Percentiles rank a stretch among this genome's conserved stretches.
Evolutionary conservation across 2,113 vertebrate species (phyloP).

Genomic region (Crocuta crocuta): DNA sequence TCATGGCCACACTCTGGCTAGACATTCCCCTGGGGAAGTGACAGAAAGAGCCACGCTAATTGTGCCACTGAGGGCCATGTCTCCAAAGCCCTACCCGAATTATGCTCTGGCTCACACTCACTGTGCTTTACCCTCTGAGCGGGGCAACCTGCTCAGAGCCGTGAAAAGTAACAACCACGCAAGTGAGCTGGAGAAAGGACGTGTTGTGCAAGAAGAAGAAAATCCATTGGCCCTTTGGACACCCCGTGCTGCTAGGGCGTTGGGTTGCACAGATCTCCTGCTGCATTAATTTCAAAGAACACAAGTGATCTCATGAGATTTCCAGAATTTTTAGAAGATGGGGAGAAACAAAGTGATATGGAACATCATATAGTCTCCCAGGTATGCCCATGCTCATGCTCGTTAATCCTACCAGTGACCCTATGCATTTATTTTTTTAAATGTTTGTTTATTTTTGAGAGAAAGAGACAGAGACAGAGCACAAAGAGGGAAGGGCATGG

Average conservation of each 20-base stretch:
- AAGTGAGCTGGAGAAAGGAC: fast-evolving
- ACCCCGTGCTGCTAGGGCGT: fast-evolving
- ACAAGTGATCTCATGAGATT: not conserved
- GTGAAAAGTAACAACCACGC: fast-evolving
- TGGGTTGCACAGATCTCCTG: not conserved
- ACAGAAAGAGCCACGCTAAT: slow-evolving; percentile 59
- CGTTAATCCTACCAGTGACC: not conserved
- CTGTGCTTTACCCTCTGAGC: fast-evolving
- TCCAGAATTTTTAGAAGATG: not conserved
- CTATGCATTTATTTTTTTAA: too few relatives aligned
- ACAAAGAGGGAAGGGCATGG: too few relatives aligned
- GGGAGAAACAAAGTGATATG: too few relatives aligned
- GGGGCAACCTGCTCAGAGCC: not conserved
- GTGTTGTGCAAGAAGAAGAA: fast-evolving
- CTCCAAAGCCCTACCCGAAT: not conserved
- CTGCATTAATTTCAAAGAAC: not conserved
- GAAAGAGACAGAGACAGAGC: not conserved
- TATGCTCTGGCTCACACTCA: not conserved
- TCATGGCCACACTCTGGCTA: slow-evolving; percentile 55
- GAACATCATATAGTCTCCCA: not conserved
- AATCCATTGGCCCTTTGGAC: fast-evolving
- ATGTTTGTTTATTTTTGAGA: not conserved
- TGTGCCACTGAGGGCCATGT: slow-evolving; percentile 44
- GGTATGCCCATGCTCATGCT: not conserved
- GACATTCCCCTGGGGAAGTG: slow-evolving; percentile 39